Base-by-base conservation (phyloP, 2,797 vertebrate species). In the Enteromius argenteus region DNA sequence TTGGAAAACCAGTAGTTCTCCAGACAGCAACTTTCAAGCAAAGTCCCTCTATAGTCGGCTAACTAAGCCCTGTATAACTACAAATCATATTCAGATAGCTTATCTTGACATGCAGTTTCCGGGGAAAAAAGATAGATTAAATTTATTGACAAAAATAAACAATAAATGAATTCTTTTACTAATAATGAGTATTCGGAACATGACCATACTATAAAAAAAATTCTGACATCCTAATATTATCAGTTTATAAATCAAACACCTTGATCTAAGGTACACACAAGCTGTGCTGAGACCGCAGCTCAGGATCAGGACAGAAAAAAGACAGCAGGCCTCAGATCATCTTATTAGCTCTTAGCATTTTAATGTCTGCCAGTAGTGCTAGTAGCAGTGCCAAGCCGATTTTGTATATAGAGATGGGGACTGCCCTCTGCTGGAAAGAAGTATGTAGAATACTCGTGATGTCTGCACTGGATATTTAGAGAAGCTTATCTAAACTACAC, bases 391-490 rank as follows among this genome's bases (percentile, higher is more conserved):
- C 42, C 79, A 86, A 73, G 82, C 44, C 84, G 86, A 87, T 86
- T 87, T 88, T 90, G 90, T 88, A 92, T 93, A 88, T 90, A 85
- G 92, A 91, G 92, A 94, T 91, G 91, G 90, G 92, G 88, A 93
- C 92, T 94, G 95, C 94, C 94, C 94, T 95, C 95, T 94, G 84
- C 92, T 94, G 95, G 94, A 84, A 79, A 79, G 30, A 82, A 46
- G 15, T 27, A 27, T 27, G 80, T 27, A 51, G 21, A 79, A 27
- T 19, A 39, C 8, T 14, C 27, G 42, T 37, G n/a, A 37, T 27
- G 4, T 60, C 37, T 62, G 27, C 53, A 56, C n/a, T 80, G 66
- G 35, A 51, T 71, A 9, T 80, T 69, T 71, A 60, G 14, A 74
- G 42, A 82, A 30, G 42, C 21, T 66, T 39, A 64, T 82, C 8